Evolutionary conservation across 2,797 vertebrate species (phyloP), one percentile per base, ranked within the genome.

Genomic region (Antennarius maculatus): DNA sequence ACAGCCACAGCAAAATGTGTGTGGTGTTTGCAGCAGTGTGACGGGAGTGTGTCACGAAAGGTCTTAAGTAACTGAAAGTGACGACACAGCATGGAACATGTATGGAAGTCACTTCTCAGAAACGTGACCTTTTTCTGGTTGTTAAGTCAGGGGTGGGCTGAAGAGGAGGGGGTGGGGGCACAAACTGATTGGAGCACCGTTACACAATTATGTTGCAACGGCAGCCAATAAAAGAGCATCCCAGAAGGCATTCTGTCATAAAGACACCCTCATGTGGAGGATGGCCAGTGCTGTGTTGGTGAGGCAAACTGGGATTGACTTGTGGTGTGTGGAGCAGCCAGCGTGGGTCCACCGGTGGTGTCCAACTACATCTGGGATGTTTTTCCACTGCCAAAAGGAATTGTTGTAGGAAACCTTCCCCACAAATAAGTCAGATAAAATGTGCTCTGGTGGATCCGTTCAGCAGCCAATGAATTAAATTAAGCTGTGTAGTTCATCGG

Each of bases 101-200:
- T 89, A 88, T 91, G 88, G 86, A 92, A 94, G 92, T 94, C 93
- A 92, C 91, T 92, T 93, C 91, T 92, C 88, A 90, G 89, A 93
- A 90, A 91, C 92, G 82, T 95, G 93, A 94, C 93, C 93, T 95
- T 94, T 94, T 92, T 90, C 89, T 91, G 87, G 89, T 91, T 83
- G 85, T 89, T 91, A 88, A 89, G 82, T 89, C 88, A 77, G 81
- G 82, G 87, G 85, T 71, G 86, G 85, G 84, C 80, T 74, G 34
- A 51, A 73, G 81, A 68, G 64, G 51, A 27, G 2, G 13, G 17
- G 45, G n/a, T 10, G n/a, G 66, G 61, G 46, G 59, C 46, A 71
- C 75, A 81, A 86, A 85, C 79, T 90, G 88, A 90, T 92, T 93
- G 83, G 80, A 89, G 79, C 80, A 87, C 86, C 93, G 90, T 91